Percentiles rank a stretch among this genome's conserved stretches.
Evolutionary conservation across 2,888 invertebrate species (phyloP).

Genomic region (Amiota minor): DNA sequence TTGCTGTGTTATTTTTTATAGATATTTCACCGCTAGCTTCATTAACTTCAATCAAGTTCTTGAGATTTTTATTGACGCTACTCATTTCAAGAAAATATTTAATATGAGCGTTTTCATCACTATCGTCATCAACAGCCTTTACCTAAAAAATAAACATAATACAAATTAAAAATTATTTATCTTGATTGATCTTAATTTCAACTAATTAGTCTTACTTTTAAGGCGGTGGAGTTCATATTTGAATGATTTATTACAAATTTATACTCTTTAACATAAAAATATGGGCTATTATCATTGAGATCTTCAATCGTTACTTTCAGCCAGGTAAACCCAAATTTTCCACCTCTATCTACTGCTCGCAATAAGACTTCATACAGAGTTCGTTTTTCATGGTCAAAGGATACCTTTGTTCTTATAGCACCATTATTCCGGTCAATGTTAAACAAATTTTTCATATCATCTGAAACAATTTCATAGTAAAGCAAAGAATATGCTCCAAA

Average conservation of each 20-base stretch:
- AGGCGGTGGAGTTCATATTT: slow-evolving; percentile 76
- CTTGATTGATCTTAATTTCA: not conserved
- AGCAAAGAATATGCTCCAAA: slow-evolving; percentile 84
- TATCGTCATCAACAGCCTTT: slow-evolving; percentile 86
- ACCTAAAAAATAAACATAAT: slow-evolving; percentile 71
- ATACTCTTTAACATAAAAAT: slow-evolving; percentile 84
- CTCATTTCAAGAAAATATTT: slow-evolving; percentile 84
- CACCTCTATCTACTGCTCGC: slow-evolving; percentile 87
- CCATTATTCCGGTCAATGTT: slow-evolving; percentile 82
- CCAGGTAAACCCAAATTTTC: slow-evolving; percentile 82
- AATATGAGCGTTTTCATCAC: slow-evolving; percentile 81
- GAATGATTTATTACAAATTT: slow-evolving; percentile 81
- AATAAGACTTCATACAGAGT: slow-evolving; percentile 83
- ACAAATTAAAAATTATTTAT: slow-evolving; percentile 3
- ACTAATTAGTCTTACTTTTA: slow-evolving; percentile 74
- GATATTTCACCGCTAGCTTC: slow-evolving; percentile 62
- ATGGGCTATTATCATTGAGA: slow-evolving; percentile 88
- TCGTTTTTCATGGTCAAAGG: slow-evolving; percentile 84
- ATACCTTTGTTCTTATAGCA: slow-evolving; percentile 80
- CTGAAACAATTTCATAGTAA: slow-evolving; percentile 85
- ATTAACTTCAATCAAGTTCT: slow-evolving; percentile 84
- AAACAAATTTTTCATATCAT: slow-evolving; percentile 82
- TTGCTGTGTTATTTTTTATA: slow-evolving; percentile 33
- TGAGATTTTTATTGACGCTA: slow-evolving; percentile 77
- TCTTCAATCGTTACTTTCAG: slow-evolving; percentile 88